Conservation (phyloP, 2,888 invertebrate species). For the Melolontha melolontha region DNA sequence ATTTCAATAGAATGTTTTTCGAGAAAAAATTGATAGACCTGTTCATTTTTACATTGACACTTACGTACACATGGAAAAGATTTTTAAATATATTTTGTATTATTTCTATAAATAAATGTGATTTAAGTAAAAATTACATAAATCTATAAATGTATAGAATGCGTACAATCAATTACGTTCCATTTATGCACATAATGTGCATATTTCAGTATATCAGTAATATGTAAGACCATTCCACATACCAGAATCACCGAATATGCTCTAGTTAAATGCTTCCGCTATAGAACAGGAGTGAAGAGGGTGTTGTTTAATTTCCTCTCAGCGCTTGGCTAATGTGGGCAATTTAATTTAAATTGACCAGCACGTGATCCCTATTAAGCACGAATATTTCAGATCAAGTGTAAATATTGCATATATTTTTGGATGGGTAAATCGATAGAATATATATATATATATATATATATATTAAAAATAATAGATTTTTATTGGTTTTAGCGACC, state of each 20-base stretch:
- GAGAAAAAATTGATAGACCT: too few species aligned
- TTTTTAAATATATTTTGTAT: too few species aligned
- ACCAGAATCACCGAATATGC: conserved; percentile 9
- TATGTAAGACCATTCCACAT: conserved; percentile 13
- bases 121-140: too few species aligned
- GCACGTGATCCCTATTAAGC: conserved; percentile 14
- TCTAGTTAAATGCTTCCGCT: conserved; percentile 25
- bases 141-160: too few species aligned
- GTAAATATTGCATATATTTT: neutral
- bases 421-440: too few species aligned
- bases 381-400: neutral
- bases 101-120: too few species aligned
- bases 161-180: neutral
- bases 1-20: too few species aligned
- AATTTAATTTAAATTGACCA: conserved; percentile 28
- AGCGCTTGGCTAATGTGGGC: conserved; percentile 10
- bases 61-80: too few species aligned
- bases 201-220: conserved; percentile 28
- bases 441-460: too few species aligned
- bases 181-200: conserved; percentile 10
- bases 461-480: too few species aligned
- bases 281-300: conserved; percentile 28
- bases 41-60: too few species aligned
- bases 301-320: conserved; percentile 30
- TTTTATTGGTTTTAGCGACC: too few species aligned